Evolutionary conservation across 2,113 vertebrate genomes (phyloP), one percentile per base, ranked within the genome.

Genomic region (Melanostigma gelatinosum): DNA sequence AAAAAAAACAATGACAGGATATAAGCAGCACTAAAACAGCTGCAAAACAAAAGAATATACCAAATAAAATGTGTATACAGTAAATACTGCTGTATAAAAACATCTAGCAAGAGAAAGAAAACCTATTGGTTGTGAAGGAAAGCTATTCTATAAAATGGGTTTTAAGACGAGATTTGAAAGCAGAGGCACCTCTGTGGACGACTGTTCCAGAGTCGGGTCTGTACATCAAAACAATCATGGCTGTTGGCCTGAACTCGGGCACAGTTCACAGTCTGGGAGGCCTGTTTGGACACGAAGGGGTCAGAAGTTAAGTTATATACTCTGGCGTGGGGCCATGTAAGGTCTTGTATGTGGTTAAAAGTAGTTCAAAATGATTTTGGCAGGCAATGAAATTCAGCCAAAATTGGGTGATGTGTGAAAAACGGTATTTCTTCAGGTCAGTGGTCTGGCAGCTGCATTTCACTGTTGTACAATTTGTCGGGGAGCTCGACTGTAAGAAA

Each of bases 391-490:
- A 54, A 54, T 69, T 12, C 40, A 72, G 50, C 60, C n/a, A 58
- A 58, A 62, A 61, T 52, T 24, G 48, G n/a, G 1, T 68, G 42
- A 68, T 34, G 70, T 48, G 62, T 67, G 36, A 40, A 60, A 74
- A 61, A 18, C 5, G 0, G 1, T 0, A 1, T 42, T 32, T 60
- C 27, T 48, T 46, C 52, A 40, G 34, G 36, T 71, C 52, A 57
- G 68, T 29, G 0, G 38, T 67, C 7, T n/a, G 34, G 0, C 40
- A 36, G n/a, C 27, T 34, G 40, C 27, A 7, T 48, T 13, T 4
- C 22, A n/a, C n/a, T 8, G 48, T 62, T 65, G 27, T 24, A 54
- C 12, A 58, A 22, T 63, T 32, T n/a, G n/a, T 34, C 32, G 24
- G 42, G 24, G 8, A n/a, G 16, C 57, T 70, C 20, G 11, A 29